Conservation (phyloP, 2,113 vertebrate genomes). For the Bothrops jararaca region DNA sequence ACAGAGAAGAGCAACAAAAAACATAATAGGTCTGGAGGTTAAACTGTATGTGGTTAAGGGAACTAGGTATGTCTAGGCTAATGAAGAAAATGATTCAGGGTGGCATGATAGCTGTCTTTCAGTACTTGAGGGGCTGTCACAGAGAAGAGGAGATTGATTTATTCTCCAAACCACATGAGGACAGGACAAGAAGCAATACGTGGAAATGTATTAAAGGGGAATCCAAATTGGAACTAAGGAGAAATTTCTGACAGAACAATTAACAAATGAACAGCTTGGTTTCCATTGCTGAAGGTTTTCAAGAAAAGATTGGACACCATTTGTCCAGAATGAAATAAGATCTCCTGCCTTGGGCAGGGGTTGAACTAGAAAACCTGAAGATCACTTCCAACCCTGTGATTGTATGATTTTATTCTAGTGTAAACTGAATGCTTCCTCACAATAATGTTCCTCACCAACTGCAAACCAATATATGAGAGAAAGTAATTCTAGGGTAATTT, state of each 20-base stretch:
- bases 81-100: neutral
- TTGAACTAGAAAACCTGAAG: neutral
- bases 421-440: neutral
- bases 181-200: too few relatives aligned
- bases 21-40: neutral
- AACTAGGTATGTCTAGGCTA: neutral
- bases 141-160: too few relatives aligned
- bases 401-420: neutral
- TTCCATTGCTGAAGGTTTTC: too few relatives aligned
- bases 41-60: neutral
- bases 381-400: neutral
- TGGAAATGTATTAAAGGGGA: too few relatives aligned
- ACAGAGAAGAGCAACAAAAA: neutral
- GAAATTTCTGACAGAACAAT: too few relatives aligned
- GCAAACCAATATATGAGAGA: neutral
- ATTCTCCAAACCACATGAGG: too few relatives aligned
- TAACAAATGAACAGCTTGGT: too few relatives aligned
- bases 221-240: too few relatives aligned
- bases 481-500: neutral
- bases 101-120: neutral
- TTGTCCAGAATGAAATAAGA: neutral
- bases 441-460: neutral
- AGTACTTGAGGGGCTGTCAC: too few relatives aligned
- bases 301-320: neutral
- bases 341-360: neutral